Conservation (phyloP, 1,140 invertebrate species). For the Drosophila kikkawai region DNA sequence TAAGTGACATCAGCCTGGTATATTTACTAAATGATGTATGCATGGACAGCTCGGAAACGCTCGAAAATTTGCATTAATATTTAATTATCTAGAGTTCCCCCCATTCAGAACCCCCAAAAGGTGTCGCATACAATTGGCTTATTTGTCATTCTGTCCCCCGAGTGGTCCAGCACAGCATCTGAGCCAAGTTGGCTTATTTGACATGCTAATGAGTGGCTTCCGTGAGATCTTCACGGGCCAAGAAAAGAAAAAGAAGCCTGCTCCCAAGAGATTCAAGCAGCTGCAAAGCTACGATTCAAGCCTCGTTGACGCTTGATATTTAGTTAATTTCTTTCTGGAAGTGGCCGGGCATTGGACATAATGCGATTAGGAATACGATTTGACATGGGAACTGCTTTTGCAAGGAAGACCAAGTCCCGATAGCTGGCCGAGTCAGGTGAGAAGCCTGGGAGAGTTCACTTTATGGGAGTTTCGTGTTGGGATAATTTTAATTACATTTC, state of each 20-base stretch:
- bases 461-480: neutral
- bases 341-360: conserved; percentile 39
- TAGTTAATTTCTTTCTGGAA: conserved; percentile 41
- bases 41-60: conserved; percentile 12
- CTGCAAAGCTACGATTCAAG: conserved; percentile 22
- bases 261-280: neutral
- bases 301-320: conserved; percentile 59
- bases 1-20: conserved; percentile 52
- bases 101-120: conserved; percentile 20
- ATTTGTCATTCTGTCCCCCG: conserved; percentile 58
- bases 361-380: conserved; percentile 67
- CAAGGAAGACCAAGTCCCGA: conserved; percentile 11
- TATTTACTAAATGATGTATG: conserved; percentile 21
- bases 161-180: conserved; percentile 17
- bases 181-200: conserved; percentile 48
- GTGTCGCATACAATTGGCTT: conserved; percentile 73
- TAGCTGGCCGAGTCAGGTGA: conserved; percentile 9
- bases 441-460: conserved; percentile 42
- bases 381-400: conserved; percentile 44
- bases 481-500: neutral
- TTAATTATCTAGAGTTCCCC: conserved; percentile 56
- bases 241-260: neutral
- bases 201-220: conserved; percentile 80
- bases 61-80: conserved; percentile 77
- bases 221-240: conserved; percentile 65